phyloP scores from a whole-genome alignment of 2,888 invertebrate genomes.

The Perizoma affinitatum region DNA sequence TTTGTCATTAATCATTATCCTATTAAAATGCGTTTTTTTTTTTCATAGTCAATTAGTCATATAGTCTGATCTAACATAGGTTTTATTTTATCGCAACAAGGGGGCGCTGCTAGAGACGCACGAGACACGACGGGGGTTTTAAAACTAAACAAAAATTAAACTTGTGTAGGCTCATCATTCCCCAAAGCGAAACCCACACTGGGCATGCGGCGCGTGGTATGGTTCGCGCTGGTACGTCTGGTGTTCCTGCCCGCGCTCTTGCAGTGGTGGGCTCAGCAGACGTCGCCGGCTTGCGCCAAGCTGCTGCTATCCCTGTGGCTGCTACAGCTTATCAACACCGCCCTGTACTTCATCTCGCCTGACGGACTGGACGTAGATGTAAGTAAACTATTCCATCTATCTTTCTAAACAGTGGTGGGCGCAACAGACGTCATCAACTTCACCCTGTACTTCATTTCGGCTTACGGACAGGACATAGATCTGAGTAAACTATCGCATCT shows the following conservation, averaged over 20 bases:
- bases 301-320: constrained; percentile 91
- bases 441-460: constrained; percentile 78
- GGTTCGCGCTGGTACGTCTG: constrained; percentile 91
- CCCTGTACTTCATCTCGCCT: constrained; percentile 79
- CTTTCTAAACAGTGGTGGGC: constrained; percentile 90
- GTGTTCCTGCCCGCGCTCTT: constrained; percentile 93
- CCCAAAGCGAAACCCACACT: constrained; percentile 98
- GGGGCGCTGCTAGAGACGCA: no score
- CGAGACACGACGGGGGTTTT: no score
- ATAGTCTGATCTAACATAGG: no score
- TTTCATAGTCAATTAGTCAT: no score
- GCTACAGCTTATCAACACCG: constrained; percentile 87
- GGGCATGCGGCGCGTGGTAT: constrained; percentile 92
- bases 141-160: no score
- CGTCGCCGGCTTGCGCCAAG: constrained; percentile 89
- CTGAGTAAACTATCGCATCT: constrained; percentile 59
- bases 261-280: constrained; percentile 96
- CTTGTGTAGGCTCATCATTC: constrained; percentile 92
- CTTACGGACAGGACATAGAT: constrained; percentile 73
- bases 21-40: no score
- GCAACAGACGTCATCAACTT: constrained; percentile 92
- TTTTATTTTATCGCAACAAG: no score
- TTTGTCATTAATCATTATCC: no score
- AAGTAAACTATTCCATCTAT: constrained; percentile 43
- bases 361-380: constrained; percentile 79